Conservation (phyloP, 2,797 vertebrate species). For the Acrossocheilus fasciatus region DNA sequence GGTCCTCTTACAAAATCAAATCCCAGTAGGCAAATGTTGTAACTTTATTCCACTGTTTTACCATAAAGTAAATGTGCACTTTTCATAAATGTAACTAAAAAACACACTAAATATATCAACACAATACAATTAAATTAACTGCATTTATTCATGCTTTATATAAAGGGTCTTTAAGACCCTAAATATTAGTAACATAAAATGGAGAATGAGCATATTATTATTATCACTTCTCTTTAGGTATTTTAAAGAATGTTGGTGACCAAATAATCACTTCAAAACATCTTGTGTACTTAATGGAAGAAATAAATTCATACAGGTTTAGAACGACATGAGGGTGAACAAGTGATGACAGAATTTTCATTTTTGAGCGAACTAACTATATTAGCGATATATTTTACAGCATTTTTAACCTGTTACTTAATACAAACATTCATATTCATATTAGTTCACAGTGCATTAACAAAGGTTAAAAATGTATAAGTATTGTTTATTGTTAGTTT, state of each 20-base stretch:
- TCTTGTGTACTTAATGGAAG: background rate
- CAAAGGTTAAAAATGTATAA: background rate
- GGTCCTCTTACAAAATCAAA: background rate
- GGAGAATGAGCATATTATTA: background rate
- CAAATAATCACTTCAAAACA: background rate
- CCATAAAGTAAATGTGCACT: background rate
- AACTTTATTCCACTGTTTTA: background rate
- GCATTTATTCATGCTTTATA: background rate
- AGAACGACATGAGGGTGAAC: background rate
- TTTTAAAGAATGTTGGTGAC: background rate
- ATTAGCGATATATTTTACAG: background rate
- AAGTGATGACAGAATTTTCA: background rate
- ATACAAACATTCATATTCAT: background rate
- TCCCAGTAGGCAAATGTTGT: background rate
- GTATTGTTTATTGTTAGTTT: background rate
- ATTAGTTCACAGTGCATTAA: background rate
- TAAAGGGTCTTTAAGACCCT: background rate
- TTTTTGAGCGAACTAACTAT: background rate
- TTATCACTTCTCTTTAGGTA: background rate
- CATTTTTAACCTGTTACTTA: background rate
- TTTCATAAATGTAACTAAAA: slow-evolving; percentile 1
- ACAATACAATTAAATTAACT: background rate
- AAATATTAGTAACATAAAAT: background rate
- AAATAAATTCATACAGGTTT: background rate
- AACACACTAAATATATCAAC: background rate